phyloP scores from a whole-genome alignment of 2,113 vertebrate genomes.

The Psettodes erumei region DNA sequence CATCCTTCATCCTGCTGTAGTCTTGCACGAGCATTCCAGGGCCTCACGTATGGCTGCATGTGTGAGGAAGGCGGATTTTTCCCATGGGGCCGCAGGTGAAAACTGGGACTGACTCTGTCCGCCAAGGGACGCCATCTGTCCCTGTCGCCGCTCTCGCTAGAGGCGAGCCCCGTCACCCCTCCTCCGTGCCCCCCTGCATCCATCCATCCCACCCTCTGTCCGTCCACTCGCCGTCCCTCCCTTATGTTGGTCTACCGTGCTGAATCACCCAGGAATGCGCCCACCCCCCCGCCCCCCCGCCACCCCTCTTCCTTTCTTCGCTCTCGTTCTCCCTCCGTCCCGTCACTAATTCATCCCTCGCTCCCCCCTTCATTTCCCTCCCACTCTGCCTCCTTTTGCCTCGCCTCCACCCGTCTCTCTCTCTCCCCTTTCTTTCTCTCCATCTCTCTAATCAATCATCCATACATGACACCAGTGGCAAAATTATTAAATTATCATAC shows the following conservation, averaged over 20 bases:
- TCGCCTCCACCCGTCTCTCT: conserved; percentile 58
- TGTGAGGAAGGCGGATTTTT: conserved; percentile 81
- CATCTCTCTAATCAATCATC: conserved; percentile 78
- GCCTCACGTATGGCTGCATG: conserved; percentile 78
- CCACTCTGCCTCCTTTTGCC: conserved; percentile 58
- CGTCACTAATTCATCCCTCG: conserved; percentile 69
- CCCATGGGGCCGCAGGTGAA: conserved; percentile 87
- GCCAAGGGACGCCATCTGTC: conserved; percentile 87
- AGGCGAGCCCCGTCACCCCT: conserved; percentile 74
- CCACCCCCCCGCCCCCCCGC: conserved; percentile 21
- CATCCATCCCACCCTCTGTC: conserved; percentile 70
- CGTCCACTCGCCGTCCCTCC: conserved; percentile 58
- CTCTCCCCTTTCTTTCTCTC: conserved; percentile 65
- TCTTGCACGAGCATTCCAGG: conserved; percentile 79
- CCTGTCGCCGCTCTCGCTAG: conserved; percentile 80
- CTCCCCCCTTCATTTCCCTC: conserved; percentile 49
- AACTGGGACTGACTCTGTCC: conserved; percentile 84
- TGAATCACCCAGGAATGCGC: conserved; percentile 75
- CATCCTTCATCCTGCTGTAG: conserved; percentile 70
- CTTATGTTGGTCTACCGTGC: conserved; percentile 55
- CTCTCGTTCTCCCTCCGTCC: conserved; percentile 56
- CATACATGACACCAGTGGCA: conserved; percentile 76
- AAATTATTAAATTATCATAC: conserved; percentile 77
- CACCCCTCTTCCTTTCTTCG: conserved; percentile 39
- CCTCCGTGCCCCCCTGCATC: conserved; percentile 58